A percentile compares a stretch with the other conserved stretches of the same genome.
Conservation (phyloP, 2,888 invertebrate species). For the Hesperia comma region DNA sequence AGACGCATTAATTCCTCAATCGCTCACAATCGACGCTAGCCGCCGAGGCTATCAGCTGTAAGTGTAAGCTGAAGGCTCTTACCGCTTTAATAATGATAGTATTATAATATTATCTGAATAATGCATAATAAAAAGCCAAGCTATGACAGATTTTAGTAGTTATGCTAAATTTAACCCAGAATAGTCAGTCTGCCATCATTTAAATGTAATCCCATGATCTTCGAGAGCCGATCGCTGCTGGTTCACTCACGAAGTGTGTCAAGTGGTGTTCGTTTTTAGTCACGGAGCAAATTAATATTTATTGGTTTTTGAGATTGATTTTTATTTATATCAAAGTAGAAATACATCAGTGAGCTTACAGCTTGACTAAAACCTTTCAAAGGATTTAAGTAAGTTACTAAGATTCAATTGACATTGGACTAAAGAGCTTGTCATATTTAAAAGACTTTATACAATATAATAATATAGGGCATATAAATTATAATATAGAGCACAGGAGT, state of each 20-base stretch:
- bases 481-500: no score
- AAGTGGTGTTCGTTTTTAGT: constrained; percentile 2
- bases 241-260: constrained; percentile 19
- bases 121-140: neutral
- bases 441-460: no score
- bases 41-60: no score
- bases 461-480: no score
- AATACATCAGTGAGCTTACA: neutral
- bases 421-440: no score
- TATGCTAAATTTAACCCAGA: constrained; percentile 24
- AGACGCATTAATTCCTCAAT: no score
- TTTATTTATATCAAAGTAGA: constrained; percentile 6
- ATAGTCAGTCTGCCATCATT: constrained; percentile 14
- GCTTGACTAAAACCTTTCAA: neutral
- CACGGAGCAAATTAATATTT: neutral
- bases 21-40: no score
- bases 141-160: neutral
- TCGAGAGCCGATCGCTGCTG: neutral
- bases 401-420: no score
- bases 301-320: neutral
- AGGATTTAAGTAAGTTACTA: no score
- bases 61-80: no score
- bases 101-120: neutral
- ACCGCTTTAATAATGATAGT: no score
- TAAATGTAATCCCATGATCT: constrained; percentile 22